Conservation (phyloP, 2,888 invertebrate genomes). For the Colostygia pectinataria region DNA sequence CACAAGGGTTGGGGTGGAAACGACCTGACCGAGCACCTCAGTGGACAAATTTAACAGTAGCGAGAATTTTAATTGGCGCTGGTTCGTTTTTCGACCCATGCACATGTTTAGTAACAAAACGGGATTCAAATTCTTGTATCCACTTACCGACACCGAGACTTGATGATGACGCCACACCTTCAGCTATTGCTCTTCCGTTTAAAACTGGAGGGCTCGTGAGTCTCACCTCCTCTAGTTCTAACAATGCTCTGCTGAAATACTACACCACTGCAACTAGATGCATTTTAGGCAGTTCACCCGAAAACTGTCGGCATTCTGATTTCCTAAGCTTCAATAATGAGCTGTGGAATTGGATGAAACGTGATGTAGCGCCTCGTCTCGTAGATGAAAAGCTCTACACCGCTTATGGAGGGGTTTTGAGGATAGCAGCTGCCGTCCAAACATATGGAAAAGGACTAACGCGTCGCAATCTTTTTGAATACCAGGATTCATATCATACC, state of each 20-base stretch:
- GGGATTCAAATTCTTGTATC: constrained; percentile 64
- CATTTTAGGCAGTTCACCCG: constrained; percentile 62
- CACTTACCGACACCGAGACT: constrained; percentile 63
- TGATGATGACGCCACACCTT: constrained; percentile 56
- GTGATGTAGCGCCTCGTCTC: constrained; percentile 67
- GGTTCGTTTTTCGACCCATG: constrained; percentile 62
- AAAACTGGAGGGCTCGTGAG: constrained; percentile 60
- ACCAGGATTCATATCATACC: constrained; percentile 34
- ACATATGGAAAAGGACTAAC: constrained; percentile 66
- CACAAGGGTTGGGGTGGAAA: constrained; percentile 69
- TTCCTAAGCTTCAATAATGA: constrained; percentile 71
- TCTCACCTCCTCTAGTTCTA: constrained; percentile 55
- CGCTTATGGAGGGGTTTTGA: constrained; percentile 67
- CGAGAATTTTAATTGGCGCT: constrained; percentile 59
- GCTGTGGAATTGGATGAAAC: constrained; percentile 76
- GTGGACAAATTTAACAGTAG: constrained; percentile 66
- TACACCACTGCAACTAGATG: constrained; percentile 69
- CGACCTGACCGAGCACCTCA: constrained; percentile 48
- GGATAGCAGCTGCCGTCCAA: constrained; percentile 73
- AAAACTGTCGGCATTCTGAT: constrained; percentile 63
- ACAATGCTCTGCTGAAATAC: constrained; percentile 65
- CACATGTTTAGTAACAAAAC: constrained; percentile 52
- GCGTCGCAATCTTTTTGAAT: constrained; percentile 61
- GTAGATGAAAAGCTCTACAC: constrained; percentile 66
- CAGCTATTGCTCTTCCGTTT: constrained; percentile 66